These are phyloP conservation scores for Erpornis zantholeuca DNA, from an alignment of 2,113 vertebrate species.

Conservation along the genomic window DNA sequence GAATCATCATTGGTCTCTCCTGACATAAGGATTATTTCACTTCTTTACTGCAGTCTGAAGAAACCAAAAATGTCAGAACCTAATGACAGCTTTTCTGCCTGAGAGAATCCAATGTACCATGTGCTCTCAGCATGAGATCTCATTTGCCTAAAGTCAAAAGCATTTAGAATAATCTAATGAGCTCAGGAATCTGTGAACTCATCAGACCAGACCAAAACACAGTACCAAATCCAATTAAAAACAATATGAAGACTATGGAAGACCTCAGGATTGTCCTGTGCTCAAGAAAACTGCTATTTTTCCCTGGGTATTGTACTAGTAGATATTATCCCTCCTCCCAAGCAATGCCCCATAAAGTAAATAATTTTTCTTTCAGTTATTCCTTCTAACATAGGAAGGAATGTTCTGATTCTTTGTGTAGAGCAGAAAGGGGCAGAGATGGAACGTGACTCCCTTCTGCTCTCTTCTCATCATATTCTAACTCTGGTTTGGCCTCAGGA, in stretches of 20 bases:
- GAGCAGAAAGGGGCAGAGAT: neutral
- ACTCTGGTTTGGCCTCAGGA: neutral
- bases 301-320: neutral
- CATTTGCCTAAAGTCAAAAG: neutral
- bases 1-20: neutral
- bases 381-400: neutral
- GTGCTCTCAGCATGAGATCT: neutral
- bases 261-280: neutral
- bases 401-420: neutral
- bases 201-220: neutral
- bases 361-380: neutral
- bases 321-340: neutral
- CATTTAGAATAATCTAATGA: slow-evolving; percentile 3
- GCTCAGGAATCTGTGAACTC: neutral
- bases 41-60: neutral
- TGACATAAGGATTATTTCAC: neutral
- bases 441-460: neutral
- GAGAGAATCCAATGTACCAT: neutral
- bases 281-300: neutral
- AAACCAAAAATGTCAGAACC: neutral
- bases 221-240: neutral
- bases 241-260: neutral
- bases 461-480: neutral
- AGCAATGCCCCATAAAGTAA: neutral
- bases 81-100: neutral